Percentiles rank a stretch among this genome's conserved stretches.
Conservation (phyloP, 1,140 invertebrate genomes). For the Sinonovacula constricta region DNA sequence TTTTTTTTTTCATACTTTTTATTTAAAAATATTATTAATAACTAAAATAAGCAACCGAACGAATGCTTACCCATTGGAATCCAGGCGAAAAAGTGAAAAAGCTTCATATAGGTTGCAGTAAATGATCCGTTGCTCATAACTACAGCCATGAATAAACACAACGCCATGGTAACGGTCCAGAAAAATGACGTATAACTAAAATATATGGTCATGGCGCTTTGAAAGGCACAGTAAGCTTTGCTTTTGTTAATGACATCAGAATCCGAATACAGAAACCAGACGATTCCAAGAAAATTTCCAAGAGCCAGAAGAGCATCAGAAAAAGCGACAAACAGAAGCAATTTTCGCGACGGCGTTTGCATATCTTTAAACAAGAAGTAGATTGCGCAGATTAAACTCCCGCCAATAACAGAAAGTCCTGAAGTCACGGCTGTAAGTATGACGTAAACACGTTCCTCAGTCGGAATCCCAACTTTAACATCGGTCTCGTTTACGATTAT, state of each 20-base stretch:
- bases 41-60: too few relatives aligned
- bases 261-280: constrained; percentile 44
- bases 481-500: background rate
- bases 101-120: constrained; percentile 41
- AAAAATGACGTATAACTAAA: constrained; percentile 41
- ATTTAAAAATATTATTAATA: too few relatives aligned
- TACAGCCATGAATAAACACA: constrained; percentile 21
- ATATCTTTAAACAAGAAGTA: constrained; percentile 43
- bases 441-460: constrained; percentile 33
- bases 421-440: constrained; percentile 40
- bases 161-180: constrained; percentile 47
- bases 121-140: constrained; percentile 24
- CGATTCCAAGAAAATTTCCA: constrained; percentile 43
- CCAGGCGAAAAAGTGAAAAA: constrained; percentile 43
- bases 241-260: constrained; percentile 36
- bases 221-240: constrained; percentile 45
- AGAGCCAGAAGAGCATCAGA: constrained; percentile 42
- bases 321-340: constrained; percentile 36
- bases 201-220: constrained; percentile 49
- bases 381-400: constrained; percentile 22
- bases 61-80: constrained; percentile 46
- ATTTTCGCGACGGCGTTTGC: constrained; percentile 26
- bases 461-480: constrained; percentile 1
- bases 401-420: constrained; percentile 42
- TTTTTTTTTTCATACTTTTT: too few relatives aligned